Evolutionary conservation across 2,113 vertebrate species (phyloP).

Genomic region (Epinephelus cyanopodus): DNA sequence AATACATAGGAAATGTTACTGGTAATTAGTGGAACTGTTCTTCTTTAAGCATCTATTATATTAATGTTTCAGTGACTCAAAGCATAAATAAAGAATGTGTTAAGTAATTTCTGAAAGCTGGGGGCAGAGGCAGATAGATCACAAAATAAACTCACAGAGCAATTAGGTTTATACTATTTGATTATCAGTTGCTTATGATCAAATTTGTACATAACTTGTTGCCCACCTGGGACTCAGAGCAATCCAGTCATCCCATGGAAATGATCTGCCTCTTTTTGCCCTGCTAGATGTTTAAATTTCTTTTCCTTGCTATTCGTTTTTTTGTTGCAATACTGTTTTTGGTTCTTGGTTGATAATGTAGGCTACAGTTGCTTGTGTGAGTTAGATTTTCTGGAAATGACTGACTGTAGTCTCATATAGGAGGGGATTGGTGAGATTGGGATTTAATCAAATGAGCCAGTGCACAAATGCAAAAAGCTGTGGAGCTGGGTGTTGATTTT

Average conservation of each 20-base stretch:
- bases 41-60: neutral
- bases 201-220: neutral
- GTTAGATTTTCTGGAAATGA: neutral
- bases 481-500: neutral
- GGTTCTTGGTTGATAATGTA: neutral
- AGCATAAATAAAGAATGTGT: neutral
- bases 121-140: too few relatives aligned
- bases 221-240: neutral
- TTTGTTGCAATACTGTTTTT: neutral
- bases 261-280: neutral
- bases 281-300: neutral
- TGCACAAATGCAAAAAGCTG: neutral
- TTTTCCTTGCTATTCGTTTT: neutral
- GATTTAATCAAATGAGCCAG: conserved; percentile 4
- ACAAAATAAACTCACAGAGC: neutral
- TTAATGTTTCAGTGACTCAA: neutral
- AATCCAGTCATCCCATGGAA: neutral
- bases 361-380: neutral
- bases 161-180: neutral
- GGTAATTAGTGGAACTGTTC: neutral
- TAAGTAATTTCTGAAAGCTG: neutral
- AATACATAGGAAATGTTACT: neutral
- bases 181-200: neutral
- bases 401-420: neutral
- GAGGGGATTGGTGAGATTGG: neutral